Base-by-base conservation (phyloP, 2,797 vertebrate species). In the Aldrovandia affinis region DNA sequence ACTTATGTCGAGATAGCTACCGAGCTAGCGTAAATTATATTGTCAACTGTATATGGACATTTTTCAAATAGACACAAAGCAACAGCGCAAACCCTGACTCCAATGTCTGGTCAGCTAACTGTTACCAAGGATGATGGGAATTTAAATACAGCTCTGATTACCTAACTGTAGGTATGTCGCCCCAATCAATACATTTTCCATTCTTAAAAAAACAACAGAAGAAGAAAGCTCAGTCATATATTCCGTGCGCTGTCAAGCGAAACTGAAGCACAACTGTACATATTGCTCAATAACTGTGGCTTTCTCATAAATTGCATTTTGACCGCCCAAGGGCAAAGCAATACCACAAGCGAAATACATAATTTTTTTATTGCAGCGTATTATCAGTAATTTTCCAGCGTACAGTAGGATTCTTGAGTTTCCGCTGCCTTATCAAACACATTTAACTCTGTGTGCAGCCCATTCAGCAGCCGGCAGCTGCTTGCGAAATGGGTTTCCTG, bases 301-400 rank as follows among this genome's bases (percentile, higher is more conserved):
- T 65, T 65, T 73, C 68, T 73, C 68, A 73, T 73, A 39, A 73
- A 73, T 73, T 28, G 18, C 25, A 73, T 73, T 39, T 12, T 18
- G 33, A 22, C 33, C 39, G 68, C 22, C 18, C 68, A 73, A 73
- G 68, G 36, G 18, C 36, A 73, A 42, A 22, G 68, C 30, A 73
- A 73, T 42, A 73, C 36, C 18, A 1, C 12, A 73, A 50, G n/a
- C n/a, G n/a, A 50, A 50, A 50, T 6, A 50, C 12, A 5, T 50
- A 6, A 5, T 6, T 12, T 6, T 42, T 73, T 39, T 73, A 73
- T 36, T 42, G 18, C 68, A 6, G 33, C 39, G 15, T 73, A 33
- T 73, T 42, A 73, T 73, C 68, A 73, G 36, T 20, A 8, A 33
- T 42, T 7, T 73, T 8, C 68, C 36, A 20, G 4, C 7, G 68